A percentile compares a stretch with the other conserved stretches of the same genome.
Evolutionary conservation across 2,113 vertebrate genomes (phyloP).

Genomic region (rat (Rattus norvegicus)): DNA sequence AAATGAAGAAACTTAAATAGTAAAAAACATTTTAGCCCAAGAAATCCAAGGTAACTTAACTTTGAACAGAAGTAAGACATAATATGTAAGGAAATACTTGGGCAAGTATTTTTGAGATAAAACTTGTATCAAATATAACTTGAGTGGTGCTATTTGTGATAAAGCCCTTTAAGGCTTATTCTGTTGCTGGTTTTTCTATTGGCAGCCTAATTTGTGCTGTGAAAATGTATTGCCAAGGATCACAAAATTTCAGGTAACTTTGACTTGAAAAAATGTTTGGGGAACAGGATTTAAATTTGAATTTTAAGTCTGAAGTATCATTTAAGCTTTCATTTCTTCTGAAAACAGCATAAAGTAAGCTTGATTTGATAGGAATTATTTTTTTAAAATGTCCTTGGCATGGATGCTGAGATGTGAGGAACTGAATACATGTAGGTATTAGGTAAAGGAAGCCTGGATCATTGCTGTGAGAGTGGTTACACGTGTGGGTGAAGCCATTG

Average conservation of each 20-base stretch:
- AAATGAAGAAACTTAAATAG: background rate
- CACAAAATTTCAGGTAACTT: background rate
- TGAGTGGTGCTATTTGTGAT: background rate
- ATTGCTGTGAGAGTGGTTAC: slow-evolving; percentile 41
- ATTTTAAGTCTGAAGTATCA: slow-evolving; percentile 39
- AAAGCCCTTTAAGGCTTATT: background rate
- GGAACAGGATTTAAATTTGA: slow-evolving; percentile 52
- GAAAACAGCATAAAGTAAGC: slow-evolving; percentile 17
- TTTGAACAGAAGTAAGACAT: background rate
- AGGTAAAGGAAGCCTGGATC: slow-evolving; percentile 23
- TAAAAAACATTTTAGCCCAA: slow-evolving; percentile 40
- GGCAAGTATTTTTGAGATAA: background rate
- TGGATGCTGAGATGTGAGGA: background rate
- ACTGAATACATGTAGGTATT: background rate
- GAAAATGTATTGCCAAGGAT: slow-evolving; percentile 19
- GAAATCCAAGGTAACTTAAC: background rate
- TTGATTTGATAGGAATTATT: background rate
- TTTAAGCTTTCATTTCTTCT: slow-evolving; percentile 38
- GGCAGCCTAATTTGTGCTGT: slow-evolving; percentile 34
- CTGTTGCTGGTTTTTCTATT: slow-evolving; percentile 7
- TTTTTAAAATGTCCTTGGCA: background rate
- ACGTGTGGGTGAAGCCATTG: background rate
- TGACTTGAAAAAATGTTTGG: background rate
- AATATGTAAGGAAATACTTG: slow-evolving; percentile 17
- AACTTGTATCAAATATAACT: background rate